Evolutionary conservation across 2,797 vertebrate species (phyloP).

Genomic region (Chiloscyllium punctatum): DNA sequence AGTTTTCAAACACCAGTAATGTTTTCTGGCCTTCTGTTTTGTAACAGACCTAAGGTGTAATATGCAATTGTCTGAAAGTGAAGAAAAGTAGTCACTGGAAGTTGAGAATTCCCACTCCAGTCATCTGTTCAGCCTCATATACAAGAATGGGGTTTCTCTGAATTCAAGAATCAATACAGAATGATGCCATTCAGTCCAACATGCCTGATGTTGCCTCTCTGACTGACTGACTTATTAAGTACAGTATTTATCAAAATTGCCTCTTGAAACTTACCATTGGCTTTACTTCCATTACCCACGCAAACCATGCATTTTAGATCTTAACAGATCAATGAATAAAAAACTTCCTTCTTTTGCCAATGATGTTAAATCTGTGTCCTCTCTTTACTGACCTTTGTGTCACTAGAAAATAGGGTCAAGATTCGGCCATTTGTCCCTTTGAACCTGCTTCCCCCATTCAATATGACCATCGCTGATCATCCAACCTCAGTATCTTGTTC

Average conservation of each 20-base stretch:
- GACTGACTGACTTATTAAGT: not conserved
- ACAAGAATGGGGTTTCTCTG: not conserved
- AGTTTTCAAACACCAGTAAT: not conserved
- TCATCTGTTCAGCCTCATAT: not conserved
- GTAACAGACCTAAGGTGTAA: not conserved
- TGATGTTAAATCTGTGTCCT: not conserved
- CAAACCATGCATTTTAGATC: not conserved
- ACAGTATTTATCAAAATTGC: not conserved
- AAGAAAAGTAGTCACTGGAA: not conserved
- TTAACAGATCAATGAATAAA: not conserved
- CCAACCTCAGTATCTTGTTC: no score
- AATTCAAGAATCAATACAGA: not conserved
- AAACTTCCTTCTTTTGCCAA: not conserved
- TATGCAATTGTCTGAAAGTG: not conserved
- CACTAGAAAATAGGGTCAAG: not conserved
- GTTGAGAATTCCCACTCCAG: not conserved
- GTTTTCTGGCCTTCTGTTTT: not conserved
- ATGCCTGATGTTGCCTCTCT: not conserved
- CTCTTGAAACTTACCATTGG: not conserved
- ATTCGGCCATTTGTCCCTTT: no score
- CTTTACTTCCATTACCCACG: not conserved
- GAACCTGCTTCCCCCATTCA: no score
- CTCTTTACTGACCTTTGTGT: not conserved
- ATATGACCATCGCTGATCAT: no score
- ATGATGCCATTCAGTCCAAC: not conserved